Conservation (phyloP, 2,113 vertebrate species). For the Scolopax mira region DNA sequence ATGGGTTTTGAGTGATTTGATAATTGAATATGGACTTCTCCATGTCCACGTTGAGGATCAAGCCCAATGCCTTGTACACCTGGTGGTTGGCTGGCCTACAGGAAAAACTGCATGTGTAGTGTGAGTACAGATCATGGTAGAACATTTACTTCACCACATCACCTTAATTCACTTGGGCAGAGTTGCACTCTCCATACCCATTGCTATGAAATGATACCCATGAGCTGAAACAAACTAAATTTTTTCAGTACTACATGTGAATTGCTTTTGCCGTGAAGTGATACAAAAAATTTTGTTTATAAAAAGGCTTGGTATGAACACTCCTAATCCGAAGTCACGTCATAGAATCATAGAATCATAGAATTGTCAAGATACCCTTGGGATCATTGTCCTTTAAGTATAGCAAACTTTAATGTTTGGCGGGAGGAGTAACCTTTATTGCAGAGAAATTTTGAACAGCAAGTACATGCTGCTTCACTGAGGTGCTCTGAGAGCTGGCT, state of each 20-base stretch:
- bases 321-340: neutral
- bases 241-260: neutral
- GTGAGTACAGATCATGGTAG: neutral
- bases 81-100: neutral
- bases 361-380: too few species aligned
- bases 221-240: neutral
- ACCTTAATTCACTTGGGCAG: neutral
- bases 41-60: neutral
- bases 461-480: neutral
- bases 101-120: neutral
- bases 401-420: neutral
- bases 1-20: neutral
- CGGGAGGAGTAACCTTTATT: neutral
- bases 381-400: neutral
- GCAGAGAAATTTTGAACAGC: neutral
- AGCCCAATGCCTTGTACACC: neutral
- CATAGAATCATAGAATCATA: too few species aligned
- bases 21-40: neutral
- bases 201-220: neutral
- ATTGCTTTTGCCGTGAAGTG: neutral
- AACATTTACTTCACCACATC: neutral
- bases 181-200: neutral
- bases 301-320: neutral
- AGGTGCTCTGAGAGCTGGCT: neutral
- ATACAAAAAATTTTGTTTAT: neutral